phyloP scores from a whole-genome alignment of 2,113 vertebrate genomes.

The Erpornis zantholeuca region DNA sequence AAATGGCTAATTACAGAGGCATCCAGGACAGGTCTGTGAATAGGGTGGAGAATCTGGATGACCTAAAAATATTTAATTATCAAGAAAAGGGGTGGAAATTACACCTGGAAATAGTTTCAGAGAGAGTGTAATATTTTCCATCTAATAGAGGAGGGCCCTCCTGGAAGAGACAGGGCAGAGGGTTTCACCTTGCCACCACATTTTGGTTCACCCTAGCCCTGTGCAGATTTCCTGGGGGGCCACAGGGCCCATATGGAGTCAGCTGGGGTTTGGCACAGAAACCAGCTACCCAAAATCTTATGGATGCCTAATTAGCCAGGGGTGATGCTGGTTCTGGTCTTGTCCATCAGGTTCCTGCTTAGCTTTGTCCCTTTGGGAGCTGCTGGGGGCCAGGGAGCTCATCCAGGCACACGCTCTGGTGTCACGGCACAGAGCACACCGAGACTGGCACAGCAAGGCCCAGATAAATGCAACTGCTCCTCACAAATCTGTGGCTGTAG shows the following conservation, averaged over 20 bases:
- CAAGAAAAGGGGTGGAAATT: not conserved
- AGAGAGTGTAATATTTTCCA: not conserved
- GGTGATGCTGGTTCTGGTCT: not conserved
- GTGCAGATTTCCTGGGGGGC: not conserved
- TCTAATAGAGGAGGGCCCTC: not conserved
- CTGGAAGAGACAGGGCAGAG: not conserved
- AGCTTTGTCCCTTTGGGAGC: not conserved
- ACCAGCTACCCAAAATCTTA: not conserved
- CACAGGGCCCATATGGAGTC: not conserved
- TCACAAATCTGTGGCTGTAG: not conserved
- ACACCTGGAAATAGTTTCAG: not conserved
- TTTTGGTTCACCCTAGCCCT: not conserved
- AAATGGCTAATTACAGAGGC: constrained; percentile 31
- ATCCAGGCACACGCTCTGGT: accelerated
- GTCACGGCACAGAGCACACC: not conserved
- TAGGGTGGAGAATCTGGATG: constrained; percentile 6
- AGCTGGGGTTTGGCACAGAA: not conserved
- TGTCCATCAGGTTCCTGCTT: not conserved
- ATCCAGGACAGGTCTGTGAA: constrained; percentile 1
- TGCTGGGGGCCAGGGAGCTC: not conserved
- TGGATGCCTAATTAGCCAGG: not conserved
- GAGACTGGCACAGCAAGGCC: accelerated
- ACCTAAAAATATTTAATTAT: constrained; percentile 46
- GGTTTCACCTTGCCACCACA: not conserved
- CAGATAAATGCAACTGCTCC: not conserved